Percentiles rank a stretch among this genome's conserved stretches.
Evolutionary conservation across 2,113 vertebrate genomes (phyloP).

Genomic region (Pedionomus torquatus): DNA sequence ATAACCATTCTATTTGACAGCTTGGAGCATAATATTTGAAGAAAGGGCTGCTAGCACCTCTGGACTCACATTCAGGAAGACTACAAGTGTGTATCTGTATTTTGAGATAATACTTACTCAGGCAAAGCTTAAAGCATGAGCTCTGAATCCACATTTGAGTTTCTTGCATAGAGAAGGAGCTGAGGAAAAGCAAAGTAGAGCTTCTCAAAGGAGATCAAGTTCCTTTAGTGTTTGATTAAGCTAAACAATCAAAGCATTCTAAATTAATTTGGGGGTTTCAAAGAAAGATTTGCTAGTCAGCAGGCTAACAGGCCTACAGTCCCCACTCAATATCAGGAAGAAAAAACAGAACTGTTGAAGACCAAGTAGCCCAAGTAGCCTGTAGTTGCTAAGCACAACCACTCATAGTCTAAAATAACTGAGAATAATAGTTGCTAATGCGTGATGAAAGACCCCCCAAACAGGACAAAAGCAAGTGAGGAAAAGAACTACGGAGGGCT

Average conservation of each 20-base stretch:
- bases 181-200: not conserved
- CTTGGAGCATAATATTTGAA: not conserved
- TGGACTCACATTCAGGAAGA: not conserved
- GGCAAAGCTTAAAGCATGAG: not conserved
- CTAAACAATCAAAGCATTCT: not conserved
- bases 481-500: not conserved
- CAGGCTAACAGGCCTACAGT: not conserved
- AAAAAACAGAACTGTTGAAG: not conserved
- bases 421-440: not conserved
- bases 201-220: not conserved
- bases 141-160: not conserved
- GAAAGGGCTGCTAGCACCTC: not conserved
- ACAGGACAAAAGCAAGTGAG: not conserved
- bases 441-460: not conserved
- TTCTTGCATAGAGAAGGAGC: not conserved
- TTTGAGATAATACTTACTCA: not conserved
- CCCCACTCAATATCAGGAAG: not conserved
- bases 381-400: not conserved
- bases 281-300: not conserved
- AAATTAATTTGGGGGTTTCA: not conserved
- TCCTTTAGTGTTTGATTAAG: not conserved
- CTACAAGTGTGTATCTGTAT: not conserved
- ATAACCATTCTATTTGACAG: not conserved
- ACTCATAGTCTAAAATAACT: not conserved
- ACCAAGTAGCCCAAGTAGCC: not conserved